phyloP scores from a whole-genome alignment of 1,140 invertebrate species.

The Scaptomyza hsui region DNA sequence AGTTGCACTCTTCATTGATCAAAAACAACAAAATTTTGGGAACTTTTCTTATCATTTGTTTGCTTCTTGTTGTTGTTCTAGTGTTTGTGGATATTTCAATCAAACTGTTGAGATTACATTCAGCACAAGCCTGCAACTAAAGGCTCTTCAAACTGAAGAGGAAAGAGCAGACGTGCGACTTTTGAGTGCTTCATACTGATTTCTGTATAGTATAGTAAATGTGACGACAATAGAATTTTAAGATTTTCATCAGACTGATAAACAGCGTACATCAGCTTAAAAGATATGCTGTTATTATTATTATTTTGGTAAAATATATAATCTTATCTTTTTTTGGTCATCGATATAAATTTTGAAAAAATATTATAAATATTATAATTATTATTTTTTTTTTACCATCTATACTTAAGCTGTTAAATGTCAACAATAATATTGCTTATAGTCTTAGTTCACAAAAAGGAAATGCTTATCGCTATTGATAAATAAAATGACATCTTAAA shows the following conservation, averaged over 20 bases:
- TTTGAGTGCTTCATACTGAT: conserved; percentile 35
- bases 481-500: conserved; percentile 6
- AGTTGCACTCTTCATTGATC: too few relatives aligned
- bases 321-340: too few relatives aligned
- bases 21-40: neutral
- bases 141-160: conserved; percentile 30
- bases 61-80: neutral
- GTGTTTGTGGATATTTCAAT: conserved; percentile 1
- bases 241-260: conserved; percentile 9
- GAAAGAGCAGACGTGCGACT: conserved; percentile 27
- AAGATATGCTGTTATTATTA: neutral
- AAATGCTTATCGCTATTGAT: conserved; percentile 9
- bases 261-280: neutral
- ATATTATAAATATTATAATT: too few relatives aligned
- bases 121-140: conserved; percentile 48
- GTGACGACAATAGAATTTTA: conserved; percentile 21
- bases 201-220: too few relatives aligned
- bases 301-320: neutral
- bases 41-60: neutral
- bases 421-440: too few relatives aligned
- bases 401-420: too few relatives aligned
- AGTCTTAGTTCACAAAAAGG: too few relatives aligned
- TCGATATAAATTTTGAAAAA: too few relatives aligned
- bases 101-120: conserved; percentile 40
- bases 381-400: too few relatives aligned